phyloP scores from a whole-genome alignment of 2,888 invertebrate genomes.

The Phaonia tiefii region DNA sequence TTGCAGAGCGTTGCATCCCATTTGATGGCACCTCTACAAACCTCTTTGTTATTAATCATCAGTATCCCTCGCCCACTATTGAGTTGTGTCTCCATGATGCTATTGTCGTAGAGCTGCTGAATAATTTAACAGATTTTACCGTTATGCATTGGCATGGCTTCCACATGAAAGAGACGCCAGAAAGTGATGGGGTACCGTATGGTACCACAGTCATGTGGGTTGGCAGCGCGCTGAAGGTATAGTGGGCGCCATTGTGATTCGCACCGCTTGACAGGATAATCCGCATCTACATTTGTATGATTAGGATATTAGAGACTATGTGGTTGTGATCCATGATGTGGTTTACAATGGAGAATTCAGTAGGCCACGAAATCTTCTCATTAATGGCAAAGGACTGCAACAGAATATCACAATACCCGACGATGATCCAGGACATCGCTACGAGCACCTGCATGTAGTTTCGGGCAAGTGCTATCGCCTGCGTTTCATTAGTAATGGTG shows the following conservation, averaged over 20 bases:
- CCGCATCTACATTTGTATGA: slow-evolving; percentile 76
- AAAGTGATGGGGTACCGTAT: slow-evolving; percentile 77
- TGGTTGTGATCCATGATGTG: slow-evolving; percentile 76
- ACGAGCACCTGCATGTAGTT: slow-evolving; percentile 74
- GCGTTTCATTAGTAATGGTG: slow-evolving; percentile 76
- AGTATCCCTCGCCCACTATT: slow-evolving; percentile 76
- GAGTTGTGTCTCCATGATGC: slow-evolving; percentile 78
- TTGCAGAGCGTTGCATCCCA: slow-evolving; percentile 74
- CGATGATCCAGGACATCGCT: slow-evolving; percentile 74
- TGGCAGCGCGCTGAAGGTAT: slow-evolving; percentile 76
- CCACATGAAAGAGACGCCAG: slow-evolving; percentile 75
- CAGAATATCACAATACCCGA: slow-evolving; percentile 73
- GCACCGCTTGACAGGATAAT: slow-evolving; percentile 73
- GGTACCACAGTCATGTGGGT: slow-evolving; percentile 78
- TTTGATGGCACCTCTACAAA: slow-evolving; percentile 76
- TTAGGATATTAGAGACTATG: slow-evolving; percentile 77
- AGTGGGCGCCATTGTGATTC: slow-evolving; percentile 74
- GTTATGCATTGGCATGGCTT: slow-evolving; percentile 79
- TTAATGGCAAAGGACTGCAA: slow-evolving; percentile 78
- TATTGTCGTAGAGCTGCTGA: slow-evolving; percentile 76
- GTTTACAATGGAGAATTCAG: slow-evolving; percentile 74
- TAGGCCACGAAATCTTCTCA: slow-evolving; percentile 74
- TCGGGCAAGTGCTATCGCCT: slow-evolving; percentile 77
- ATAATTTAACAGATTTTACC: slow-evolving; percentile 74
- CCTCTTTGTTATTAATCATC: slow-evolving; percentile 77